These are phyloP conservation scores for Protonemura montana DNA, from an alignment of 2,888 invertebrate genomes.

Conservation along the genomic window DNA sequence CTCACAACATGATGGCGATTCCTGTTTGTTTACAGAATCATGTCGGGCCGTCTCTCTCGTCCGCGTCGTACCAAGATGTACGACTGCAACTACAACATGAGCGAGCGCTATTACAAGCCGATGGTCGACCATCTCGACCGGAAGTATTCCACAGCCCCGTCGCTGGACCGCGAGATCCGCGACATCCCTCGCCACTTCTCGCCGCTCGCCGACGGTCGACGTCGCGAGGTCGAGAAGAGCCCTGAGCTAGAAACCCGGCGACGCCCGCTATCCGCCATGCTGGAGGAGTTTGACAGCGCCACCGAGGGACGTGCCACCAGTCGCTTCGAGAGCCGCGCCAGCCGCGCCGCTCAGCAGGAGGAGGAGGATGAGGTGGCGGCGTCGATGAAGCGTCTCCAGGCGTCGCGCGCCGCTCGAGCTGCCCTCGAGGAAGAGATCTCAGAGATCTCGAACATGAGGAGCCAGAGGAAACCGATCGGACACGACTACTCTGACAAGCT, in stretches of 20 bases:
- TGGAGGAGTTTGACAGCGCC: conserved; percentile 48
- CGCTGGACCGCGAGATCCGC: conserved; percentile 53
- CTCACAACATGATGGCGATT: too few species aligned
- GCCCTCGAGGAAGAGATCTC: conserved; percentile 69
- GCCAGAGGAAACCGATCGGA: conserved; percentile 13
- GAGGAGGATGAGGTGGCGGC: conserved; percentile 60
- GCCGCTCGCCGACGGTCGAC: conserved; percentile 62
- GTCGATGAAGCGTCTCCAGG: conserved; percentile 61
- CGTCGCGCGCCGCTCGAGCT: conserved; percentile 59
- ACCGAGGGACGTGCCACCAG: background rate
- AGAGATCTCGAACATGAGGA: conserved; percentile 66
- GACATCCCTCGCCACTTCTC: conserved; percentile 46
- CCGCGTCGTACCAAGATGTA: conserved; percentile 80
- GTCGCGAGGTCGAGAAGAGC: conserved; percentile 53
- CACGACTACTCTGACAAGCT: conserved; percentile 69
- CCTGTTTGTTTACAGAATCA: conserved; percentile 19
- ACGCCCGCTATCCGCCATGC: conserved; percentile 42
- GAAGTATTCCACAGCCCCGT: conserved; percentile 67
- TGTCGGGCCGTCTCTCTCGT: conserved; percentile 57
- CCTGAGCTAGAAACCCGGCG: conserved; percentile 43
- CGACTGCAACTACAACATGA: conserved; percentile 85
- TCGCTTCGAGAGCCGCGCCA: conserved; percentile 45
- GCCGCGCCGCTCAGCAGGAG: conserved; percentile 15
- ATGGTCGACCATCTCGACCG: conserved; percentile 78
- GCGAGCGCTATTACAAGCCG: conserved; percentile 82